Conservation (phyloP, 2,888 invertebrate species). For the Serrognathus titanus region DNA sequence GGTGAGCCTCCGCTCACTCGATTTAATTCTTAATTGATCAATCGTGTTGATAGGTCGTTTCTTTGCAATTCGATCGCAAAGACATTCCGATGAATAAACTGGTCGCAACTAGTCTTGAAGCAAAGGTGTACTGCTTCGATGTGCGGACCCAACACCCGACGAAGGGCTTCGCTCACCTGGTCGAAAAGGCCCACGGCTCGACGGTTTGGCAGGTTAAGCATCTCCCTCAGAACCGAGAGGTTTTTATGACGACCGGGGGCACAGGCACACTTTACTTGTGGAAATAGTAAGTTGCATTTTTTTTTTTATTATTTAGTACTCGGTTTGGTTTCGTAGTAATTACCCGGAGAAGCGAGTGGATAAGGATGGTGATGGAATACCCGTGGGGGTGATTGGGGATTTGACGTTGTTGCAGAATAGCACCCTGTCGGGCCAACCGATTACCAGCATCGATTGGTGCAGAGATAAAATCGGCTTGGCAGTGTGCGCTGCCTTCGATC, state of each 20-base stretch:
- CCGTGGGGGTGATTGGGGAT: conserved; percentile 73
- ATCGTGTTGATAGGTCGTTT: conserved; percentile 64
- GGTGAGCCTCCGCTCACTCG: conserved; percentile 42
- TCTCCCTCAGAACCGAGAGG: conserved; percentile 89
- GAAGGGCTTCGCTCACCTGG: conserved; percentile 76
- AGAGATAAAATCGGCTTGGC: conserved; percentile 84
- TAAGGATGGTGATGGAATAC: conserved; percentile 67
- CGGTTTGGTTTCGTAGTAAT: conserved; percentile 49
- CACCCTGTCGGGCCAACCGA: conserved; percentile 80
- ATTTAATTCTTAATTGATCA: not conserved
- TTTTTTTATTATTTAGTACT: conserved; percentile 13
- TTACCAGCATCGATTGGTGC: conserved; percentile 89
- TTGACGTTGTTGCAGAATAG: conserved; percentile 75
- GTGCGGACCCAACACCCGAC: conserved; percentile 82
- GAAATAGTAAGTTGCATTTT: conserved; percentile 75
- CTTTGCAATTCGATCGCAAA: conserved; percentile 85
- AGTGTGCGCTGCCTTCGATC: conserved; percentile 89
- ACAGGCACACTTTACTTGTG: conserved; percentile 88
- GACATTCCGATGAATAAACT: conserved; percentile 96
- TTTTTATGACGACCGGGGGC: conserved; percentile 89
- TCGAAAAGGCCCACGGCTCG: conserved; percentile 56
- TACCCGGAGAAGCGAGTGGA: conserved; percentile 77
- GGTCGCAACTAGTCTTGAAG: conserved; percentile 86
- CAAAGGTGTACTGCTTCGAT: conserved; percentile 86
- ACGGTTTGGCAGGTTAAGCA: conserved; percentile 89